Evolutionary conservation across 2,797 vertebrate genomes (phyloP).

Genomic region (Sebastes baramenuke): DNA sequence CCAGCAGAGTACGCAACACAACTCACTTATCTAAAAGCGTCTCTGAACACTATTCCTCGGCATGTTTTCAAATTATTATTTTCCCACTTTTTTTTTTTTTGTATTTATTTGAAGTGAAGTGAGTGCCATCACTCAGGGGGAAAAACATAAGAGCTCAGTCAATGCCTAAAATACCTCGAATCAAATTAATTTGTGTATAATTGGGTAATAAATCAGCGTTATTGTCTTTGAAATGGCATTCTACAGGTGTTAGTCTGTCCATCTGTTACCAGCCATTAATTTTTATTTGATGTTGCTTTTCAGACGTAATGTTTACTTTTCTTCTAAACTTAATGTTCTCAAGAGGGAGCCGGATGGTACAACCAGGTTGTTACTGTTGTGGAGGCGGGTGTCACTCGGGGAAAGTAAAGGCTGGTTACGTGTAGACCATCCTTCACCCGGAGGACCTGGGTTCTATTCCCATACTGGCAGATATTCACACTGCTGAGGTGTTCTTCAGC

Average conservation of each 20-base stretch:
- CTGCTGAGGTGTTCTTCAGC: constrained; percentile 7
- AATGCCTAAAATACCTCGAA: neutral
- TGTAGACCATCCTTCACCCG: neutral
- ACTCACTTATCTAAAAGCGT: neutral
- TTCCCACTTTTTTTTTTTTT: neutral
- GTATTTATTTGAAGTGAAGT: neutral
- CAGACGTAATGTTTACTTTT: constrained; percentile 2
- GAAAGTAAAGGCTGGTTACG: neutral
- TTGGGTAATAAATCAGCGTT: constrained; percentile 22
- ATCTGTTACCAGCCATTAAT: neutral
- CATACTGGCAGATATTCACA: neutral
- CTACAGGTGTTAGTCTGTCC: neutral
- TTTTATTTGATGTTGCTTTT: neutral
- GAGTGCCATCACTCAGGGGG: constrained; percentile 6
- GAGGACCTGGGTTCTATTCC: neutral
- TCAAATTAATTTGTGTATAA: constrained; percentile 18
- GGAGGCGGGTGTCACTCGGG: neutral
- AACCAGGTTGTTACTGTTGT: constrained; percentile 26
- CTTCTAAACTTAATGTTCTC: constrained; percentile 10
- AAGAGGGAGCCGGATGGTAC: neutral
- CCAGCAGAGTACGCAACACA: constrained; percentile 2
- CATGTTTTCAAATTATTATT: neutral
- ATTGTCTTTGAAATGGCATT: neutral
- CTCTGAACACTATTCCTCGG: neutral
- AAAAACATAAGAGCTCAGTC: constrained; percentile 1